phyloP scores from a whole-genome alignment of 2,797 vertebrate species.

The Pteronotus mesoamericanus region DNA sequence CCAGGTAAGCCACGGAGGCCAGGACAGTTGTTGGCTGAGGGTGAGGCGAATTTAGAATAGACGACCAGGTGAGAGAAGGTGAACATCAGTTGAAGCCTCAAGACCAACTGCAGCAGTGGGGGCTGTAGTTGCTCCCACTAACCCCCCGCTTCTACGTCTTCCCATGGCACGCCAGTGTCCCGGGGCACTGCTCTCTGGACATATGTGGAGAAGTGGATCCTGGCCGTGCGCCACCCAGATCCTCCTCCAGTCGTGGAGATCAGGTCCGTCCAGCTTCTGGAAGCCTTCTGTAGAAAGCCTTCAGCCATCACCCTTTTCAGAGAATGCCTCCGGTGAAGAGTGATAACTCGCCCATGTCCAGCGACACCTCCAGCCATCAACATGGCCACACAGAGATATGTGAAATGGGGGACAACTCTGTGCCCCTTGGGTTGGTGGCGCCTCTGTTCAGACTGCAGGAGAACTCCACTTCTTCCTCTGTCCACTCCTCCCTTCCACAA shows the following conservation, averaged over 20 bases:
- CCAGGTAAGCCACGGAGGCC: neutral
- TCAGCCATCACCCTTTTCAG: neutral
- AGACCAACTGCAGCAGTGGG: neutral
- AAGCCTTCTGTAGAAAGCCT: neutral
- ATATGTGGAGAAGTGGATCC: neutral
- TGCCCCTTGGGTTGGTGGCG: neutral
- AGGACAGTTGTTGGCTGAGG: neutral
- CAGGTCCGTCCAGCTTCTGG: neutral
- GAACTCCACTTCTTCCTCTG: neutral
- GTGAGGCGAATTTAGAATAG: neutral
- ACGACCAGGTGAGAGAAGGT: too few relatives aligned
- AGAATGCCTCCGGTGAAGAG: neutral
- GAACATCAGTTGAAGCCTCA: neutral
- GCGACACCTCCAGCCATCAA: neutral
- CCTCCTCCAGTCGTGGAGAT: neutral
- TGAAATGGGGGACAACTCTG: neutral
- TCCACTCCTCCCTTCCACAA: neutral
- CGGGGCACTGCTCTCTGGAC: neutral
- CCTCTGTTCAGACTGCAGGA: neutral
- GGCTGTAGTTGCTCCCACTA: neutral
- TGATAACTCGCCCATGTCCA: neutral
- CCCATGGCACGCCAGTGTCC: neutral
- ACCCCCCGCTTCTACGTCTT: neutral
- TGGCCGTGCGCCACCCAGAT: neutral
- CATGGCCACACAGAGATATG: neutral